These are phyloP conservation scores for Rynchops niger DNA, from an alignment of 2,113 vertebrate genomes.

Conservation along the genomic window DNA sequence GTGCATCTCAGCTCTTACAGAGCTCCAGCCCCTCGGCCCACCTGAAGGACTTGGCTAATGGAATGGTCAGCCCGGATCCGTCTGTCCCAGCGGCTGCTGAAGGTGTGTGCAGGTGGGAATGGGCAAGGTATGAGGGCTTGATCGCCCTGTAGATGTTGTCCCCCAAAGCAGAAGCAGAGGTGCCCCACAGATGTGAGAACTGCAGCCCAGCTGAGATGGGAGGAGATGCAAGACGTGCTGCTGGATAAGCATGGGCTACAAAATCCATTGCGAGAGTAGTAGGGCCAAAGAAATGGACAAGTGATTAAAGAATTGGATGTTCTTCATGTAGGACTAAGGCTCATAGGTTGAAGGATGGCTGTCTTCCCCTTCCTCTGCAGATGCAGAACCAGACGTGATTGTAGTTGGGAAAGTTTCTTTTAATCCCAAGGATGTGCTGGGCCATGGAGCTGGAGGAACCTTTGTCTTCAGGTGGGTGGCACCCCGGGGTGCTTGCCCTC, in stretches of 20 bases:
- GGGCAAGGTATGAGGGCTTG: not conserved
- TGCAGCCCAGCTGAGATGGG: not conserved
- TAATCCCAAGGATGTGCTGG: conserved; percentile 84
- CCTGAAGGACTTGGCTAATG: not conserved
- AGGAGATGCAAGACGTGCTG: not conserved
- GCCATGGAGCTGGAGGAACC: conserved; percentile 89
- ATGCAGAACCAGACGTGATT: conserved; percentile 64
- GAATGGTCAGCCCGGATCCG: not conserved
- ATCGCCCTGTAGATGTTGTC: not conserved
- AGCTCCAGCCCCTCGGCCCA: not conserved
- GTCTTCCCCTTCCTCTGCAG: not conserved
- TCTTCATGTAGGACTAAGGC: not conserved
- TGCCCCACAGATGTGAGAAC: not conserved
- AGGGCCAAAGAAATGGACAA: not conserved
- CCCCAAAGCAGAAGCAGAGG: not conserved
- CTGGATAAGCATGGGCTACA: not conserved
- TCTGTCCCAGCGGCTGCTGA: not conserved
- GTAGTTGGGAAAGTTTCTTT: conserved; percentile 94
- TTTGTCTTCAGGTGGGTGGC: conserved; percentile 90
- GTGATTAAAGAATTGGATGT: not conserved
- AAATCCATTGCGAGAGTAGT: not conserved
- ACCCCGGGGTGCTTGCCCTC: fast-evolving
- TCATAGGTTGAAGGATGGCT: not conserved
- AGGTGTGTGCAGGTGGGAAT: conserved; percentile 1
- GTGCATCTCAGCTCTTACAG: fast-evolving